Evolutionary conservation across 2,888 invertebrate genomes (phyloP).

Genomic region (Ennomos erosarius): DNA sequence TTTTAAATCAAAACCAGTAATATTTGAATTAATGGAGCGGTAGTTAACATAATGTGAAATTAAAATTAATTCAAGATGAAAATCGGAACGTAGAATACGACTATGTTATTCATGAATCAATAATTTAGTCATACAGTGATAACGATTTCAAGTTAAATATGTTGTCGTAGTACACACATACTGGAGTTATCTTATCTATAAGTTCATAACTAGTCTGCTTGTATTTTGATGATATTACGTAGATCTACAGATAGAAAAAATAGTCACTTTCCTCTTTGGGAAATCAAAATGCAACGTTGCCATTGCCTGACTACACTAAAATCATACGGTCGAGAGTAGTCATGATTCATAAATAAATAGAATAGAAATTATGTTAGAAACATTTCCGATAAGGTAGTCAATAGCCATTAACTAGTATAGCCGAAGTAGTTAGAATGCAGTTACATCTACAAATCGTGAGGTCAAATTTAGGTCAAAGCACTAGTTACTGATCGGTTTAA

Average conservation of each 20-base stretch:
- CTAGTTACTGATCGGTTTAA: conserved; percentile 47
- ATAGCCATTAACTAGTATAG: too few species aligned
- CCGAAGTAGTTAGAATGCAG: conserved; percentile 8
- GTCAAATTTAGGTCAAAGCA: conserved; percentile 50
- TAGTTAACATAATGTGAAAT: not conserved
- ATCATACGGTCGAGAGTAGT: too few species aligned
- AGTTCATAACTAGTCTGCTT: not conserved
- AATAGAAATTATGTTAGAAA: too few species aligned
- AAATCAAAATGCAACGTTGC: too few species aligned
- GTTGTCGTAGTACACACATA: conserved; percentile 5
- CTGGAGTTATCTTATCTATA: conserved; percentile 18
- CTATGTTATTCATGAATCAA: conserved; percentile 7
- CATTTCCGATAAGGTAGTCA: too few species aligned
- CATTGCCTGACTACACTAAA: too few species aligned
- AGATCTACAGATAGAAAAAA: too few species aligned
- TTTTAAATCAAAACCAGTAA: not conserved
- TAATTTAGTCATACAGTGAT: conserved; percentile 6
- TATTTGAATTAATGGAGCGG: not conserved
- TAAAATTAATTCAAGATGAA: not conserved
- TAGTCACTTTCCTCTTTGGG: too few species aligned
- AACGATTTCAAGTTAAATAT: conserved; percentile 6
- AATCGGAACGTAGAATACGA: not conserved
- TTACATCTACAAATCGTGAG: conserved; percentile 13
- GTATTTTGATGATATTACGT: too few species aligned
- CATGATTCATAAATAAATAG: too few species aligned